Base-by-base conservation (phyloP, 2,797 vertebrate genomes). In the Clarias pachynema region DNA sequence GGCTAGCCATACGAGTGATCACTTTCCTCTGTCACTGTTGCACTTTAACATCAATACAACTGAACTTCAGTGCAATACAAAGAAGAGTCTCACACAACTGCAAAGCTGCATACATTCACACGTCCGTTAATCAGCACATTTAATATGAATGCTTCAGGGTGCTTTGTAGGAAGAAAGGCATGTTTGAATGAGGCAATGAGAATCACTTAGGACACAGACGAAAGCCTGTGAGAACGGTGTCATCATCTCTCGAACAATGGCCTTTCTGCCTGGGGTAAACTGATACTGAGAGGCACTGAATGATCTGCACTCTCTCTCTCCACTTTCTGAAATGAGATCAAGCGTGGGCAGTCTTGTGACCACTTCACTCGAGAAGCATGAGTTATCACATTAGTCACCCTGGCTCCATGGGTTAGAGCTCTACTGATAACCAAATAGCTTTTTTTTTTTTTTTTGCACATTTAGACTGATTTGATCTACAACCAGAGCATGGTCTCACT, bases 301-400 rank as follows among this genome's bases (percentile, higher is more conserved):
- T 82, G 81, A 82, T 18, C 81, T 66, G 59, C 62, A 26, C 57
- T 16, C 62, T 87, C 53, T 87, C 53, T 81, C 69, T 74, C 16
- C 16, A 83, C 20, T 34, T 63, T 56, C 79, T 84, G 78, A 85
- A 84, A 82, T 84, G 57, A 86, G 82, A 88, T 83, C 75, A 86
- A 24, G n/a, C 9, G n/a, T 26, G n/a, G 68, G n/a, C 65, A 22
- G 87, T 85, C 87, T 87, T 86, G 80, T 86, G 87, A 89, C 77
- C 75, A 63, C 65, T 88, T 85, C 78, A 86, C 84, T 83, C 24
- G 68, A 59, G 77, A 62, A 72, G 68, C 65, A 65, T 83, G 60
- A 79, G 20, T 72, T 79, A 86, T 85, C 75, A 80, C 69, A 86
- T 88, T 89, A 86, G 87, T 84, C 66, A 78, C 29, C 44, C 66